Percentiles rank a stretch among this genome's conserved stretches.
Evolutionary conservation across 2,888 invertebrate genomes (phyloP).

Genomic region (Lithosia quadra): DNA sequence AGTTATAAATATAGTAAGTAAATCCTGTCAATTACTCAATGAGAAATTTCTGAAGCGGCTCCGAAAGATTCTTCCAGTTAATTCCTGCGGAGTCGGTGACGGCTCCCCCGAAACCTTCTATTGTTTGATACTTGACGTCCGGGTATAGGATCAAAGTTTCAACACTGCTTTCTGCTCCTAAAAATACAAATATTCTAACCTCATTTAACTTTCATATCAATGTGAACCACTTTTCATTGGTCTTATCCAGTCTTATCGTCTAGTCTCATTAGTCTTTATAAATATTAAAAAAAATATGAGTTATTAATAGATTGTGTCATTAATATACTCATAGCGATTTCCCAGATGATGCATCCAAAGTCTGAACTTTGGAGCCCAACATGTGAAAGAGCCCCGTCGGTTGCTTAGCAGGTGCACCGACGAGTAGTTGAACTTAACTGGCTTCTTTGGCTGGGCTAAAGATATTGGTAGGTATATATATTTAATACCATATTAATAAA

Average conservation of each 20-base stretch:
- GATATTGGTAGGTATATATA: too few species aligned
- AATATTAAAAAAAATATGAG: too few species aligned
- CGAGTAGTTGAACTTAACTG: too few species aligned
- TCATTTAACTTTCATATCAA: background rate
- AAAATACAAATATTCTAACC: background rate
- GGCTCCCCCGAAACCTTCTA: constrained; percentile 94
- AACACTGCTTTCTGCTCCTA: constrained; percentile 8
- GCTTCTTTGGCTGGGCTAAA: too few species aligned
- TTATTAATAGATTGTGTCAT: too few species aligned
- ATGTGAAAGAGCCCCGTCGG: too few species aligned
- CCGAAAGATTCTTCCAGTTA: constrained; percentile 88
- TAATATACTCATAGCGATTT: too few species aligned
- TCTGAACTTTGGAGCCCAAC: too few species aligned
- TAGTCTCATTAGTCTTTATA: too few species aligned
- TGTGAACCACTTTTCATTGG: background rate
- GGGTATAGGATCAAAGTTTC: constrained; percentile 33
- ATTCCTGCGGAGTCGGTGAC: constrained; percentile 91
- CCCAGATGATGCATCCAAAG: too few species aligned
- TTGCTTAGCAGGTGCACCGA: too few species aligned
- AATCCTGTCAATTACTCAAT: constrained; percentile 44
- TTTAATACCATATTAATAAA: too few species aligned
- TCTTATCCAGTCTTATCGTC: background rate
- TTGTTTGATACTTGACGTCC: constrained; percentile 84
- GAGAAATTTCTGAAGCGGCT: constrained; percentile 65
- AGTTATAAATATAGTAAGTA: background rate